A percentile compares a stretch with the other conserved stretches of the same genome.
Conservation (phyloP, 53 echinoderm and acorn worm species). For the Apostichopus leukothele region DNA sequence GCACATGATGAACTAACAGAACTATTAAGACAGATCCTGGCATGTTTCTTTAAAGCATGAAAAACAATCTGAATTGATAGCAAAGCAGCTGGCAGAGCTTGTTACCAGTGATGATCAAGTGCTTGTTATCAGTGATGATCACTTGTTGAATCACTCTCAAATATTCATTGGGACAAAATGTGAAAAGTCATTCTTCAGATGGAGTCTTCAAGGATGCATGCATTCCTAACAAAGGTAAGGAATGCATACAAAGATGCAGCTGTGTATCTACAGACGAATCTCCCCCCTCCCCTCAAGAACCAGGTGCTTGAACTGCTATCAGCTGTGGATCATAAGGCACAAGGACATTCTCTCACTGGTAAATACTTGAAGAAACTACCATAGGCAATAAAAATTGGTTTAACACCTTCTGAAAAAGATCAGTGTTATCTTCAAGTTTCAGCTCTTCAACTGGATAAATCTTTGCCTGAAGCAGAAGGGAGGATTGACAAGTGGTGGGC, state of each 20-base stretch:
- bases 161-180: slow-evolving; percentile 24
- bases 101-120: slow-evolving; percentile 28
- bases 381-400: slow-evolving; percentile 30
- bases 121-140: slow-evolving; percentile 38
- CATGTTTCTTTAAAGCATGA: slow-evolving; percentile 62
- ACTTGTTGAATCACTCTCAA: slow-evolving; percentile 45
- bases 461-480: slow-evolving; percentile 47
- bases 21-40: slow-evolving; percentile 57
- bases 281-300: slow-evolving; percentile 39
- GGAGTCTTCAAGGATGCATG: slow-evolving; percentile 31
- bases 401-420: slow-evolving; percentile 13
- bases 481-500: slow-evolving; percentile 53
- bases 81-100: slow-evolving; percentile 46
- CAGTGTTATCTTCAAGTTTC: slow-evolving; percentile 45
- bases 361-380: slow-evolving; percentile 46
- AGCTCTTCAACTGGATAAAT: slow-evolving; percentile 54
- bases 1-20: slow-evolving; percentile 56
- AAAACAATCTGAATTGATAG: slow-evolving; percentile 28
- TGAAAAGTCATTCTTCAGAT: slow-evolving; percentile 13
- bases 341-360: slow-evolving; percentile 46
- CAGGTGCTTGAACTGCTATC: slow-evolving; percentile 39
- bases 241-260: slow-evolving; percentile 25
- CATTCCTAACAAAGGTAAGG: slow-evolving; percentile 12
- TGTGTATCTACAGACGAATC: slow-evolving; percentile 47
- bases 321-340: slow-evolving; percentile 53